phyloP scores from a whole-genome alignment of 2,113 vertebrate species.

The Silurus meridionalis region DNA sequence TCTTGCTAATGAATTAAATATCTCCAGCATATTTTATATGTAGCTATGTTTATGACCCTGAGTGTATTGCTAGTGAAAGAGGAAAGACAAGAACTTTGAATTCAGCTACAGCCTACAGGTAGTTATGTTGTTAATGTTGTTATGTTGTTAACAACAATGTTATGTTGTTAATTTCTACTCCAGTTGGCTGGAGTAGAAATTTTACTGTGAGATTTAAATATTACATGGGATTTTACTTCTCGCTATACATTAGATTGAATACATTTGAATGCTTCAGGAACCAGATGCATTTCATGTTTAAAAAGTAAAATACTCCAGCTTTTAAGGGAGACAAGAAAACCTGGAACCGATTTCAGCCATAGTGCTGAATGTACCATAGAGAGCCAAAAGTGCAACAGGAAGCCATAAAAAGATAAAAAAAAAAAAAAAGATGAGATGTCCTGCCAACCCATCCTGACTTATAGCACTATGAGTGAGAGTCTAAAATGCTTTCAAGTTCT shows the following conservation, averaged over 20 bases:
- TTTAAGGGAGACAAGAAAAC: background rate
- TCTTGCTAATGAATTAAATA: background rate
- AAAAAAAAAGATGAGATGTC: background rate
- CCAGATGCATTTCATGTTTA: too few relatives aligned
- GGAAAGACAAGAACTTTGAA: background rate
- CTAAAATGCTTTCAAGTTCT: conserved; percentile 18
- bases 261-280: too few relatives aligned
- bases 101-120: background rate
- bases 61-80: background rate
- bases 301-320: background rate
- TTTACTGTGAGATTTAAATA: background rate
- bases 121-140: too few relatives aligned
- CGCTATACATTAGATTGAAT: background rate
- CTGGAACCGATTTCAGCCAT: background rate
- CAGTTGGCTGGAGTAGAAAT: background rate
- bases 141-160: too few relatives aligned
- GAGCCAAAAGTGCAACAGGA: conserved; percentile 3
- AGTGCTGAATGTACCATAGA: background rate
- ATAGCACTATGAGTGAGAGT: background rate
- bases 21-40: background rate
- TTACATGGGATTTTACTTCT: background rate
- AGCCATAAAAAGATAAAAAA: conserved; percentile 8
- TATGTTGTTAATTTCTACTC: too few relatives aligned
- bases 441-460: background rate
- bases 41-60: background rate